These are phyloP conservation scores for Lepidurus apus DNA, from an alignment of 1,140 invertebrate species.

Conservation along the genomic window DNA sequence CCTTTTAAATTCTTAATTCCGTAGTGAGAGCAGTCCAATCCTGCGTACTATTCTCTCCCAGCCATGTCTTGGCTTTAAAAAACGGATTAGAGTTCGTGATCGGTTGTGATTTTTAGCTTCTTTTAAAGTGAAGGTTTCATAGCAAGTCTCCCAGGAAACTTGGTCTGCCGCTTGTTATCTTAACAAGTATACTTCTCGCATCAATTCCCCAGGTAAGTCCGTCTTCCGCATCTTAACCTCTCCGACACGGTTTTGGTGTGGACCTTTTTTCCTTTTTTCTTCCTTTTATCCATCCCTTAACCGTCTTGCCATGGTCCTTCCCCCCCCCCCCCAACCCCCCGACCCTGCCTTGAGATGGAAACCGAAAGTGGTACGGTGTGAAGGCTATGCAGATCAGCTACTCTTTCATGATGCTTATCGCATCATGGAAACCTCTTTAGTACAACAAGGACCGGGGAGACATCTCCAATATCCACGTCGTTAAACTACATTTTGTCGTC, in stretches of 20 bases:
- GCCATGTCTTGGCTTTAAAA: background rate
- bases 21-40: background rate
- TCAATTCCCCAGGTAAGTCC: constrained; percentile 9
- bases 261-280: background rate
- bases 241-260: background rate
- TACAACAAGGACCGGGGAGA: background rate
- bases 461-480: background rate
- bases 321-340: no score
- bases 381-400: constrained; percentile 21
- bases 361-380: constrained; percentile 21
- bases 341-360: constrained; percentile 9
- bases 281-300: background rate
- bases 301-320: background rate
- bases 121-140: background rate
- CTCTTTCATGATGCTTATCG: constrained; percentile 21
- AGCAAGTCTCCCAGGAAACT: background rate
- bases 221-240: background rate
- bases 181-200: background rate
- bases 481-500: background rate
- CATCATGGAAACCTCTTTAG: background rate
- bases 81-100: background rate
- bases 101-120: background rate
- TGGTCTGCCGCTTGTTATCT: background rate
- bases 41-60: background rate
- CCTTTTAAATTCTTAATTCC: background rate